Evolutionary conservation across 2,888 invertebrate genomes (phyloP), one percentile per base, ranked within the genome.

Genomic region (Teinopalpus imperialis): DNA sequence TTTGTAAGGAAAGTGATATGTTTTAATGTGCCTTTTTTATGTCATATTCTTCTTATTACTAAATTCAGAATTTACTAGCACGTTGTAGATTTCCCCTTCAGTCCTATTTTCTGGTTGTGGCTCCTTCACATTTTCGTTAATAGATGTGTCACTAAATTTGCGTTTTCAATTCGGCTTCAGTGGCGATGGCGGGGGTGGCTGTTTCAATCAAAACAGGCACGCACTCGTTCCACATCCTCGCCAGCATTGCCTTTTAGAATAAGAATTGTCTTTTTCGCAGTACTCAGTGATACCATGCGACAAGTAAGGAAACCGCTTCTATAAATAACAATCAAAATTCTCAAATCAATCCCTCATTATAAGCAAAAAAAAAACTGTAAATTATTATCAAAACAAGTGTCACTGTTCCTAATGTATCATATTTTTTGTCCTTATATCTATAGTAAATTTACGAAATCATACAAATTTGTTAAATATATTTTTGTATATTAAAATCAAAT

Each of bases 191-290:
- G 53, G 54, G 53, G 44, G 51, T 63, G 71, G 74, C 63, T 75
- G 79, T 83, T 87, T 87, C 86, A 86, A 87, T 87, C 87, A 86
- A 80, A 85, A 77, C 74, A 66, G 70, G 81, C 85, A 87, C 87
- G 86, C 87, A 86, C 80, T 80, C 81, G 74, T 71, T 71, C 72
- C 85, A 83, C 80, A 83, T 85, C 87, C 83, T 78, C 78, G 70
- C 77, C 78, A 75, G 72, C 69, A 65, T 65, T 73, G 81, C 80
- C 81, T 85, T 86, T 86, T 82, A 80, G 86, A 86, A 88, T 88
- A 87, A 86, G 86, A 88, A 87, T 88, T 83, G 87, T 87, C 85
- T 87, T 88, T 86, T 87, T 82, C 85, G 67, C 76, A 73, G 76
- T 74, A 72, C 71, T 77, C 77, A 66, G 66, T 68, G 69, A 68